Evolutionary conservation across 2,113 vertebrate genomes (phyloP), one percentile per base, ranked within the genome.

Genomic region (Percina caprodes): DNA sequence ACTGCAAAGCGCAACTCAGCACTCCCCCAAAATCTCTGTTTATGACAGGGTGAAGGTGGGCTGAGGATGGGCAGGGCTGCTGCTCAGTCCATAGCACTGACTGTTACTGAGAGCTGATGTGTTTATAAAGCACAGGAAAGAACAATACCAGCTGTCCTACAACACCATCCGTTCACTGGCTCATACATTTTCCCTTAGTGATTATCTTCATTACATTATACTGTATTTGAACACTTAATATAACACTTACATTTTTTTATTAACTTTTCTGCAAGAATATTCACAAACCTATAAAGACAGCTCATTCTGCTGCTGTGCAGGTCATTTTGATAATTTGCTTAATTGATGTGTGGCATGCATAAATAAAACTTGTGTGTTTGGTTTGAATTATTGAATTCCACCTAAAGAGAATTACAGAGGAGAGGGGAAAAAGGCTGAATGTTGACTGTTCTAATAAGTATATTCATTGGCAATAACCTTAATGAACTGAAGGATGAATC

Each of bases 51-150:
- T 62, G 80, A 92, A 93, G 90, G 91, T 93, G 88, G 89, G 90
- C 88, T 69, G 77, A 71, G 77, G 87, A 78, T 89, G 88, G 89
- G 91, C 91, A 79, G 89, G 88, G 77, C 82, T 72, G 81, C 79
- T 72, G 80, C 80, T 86, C 83, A 93, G 93, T 90, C 90, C 95
- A 93, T 92, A 93, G 95, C 94, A 96, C 94, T 83, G 94, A 83
- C 95, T 96, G 95, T 97, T 96, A 96, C 95, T 92, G 94, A 86
- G 89, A 92, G 77, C 82, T 61, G 69, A 35, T 65, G 85, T 96
- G 94, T 96, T 97, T 96, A 95, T 90, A 93, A 90, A 93, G 91
- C 79, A 80, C 88, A 86, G 80, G 77, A 82, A 89, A 92, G 90
- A 18, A 83, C 91, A 91, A 92, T 92, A 95, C 89, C 91, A 92